phyloP scores from a whole-genome alignment of 2,797 vertebrate species.

The Brotula barbata region DNA sequence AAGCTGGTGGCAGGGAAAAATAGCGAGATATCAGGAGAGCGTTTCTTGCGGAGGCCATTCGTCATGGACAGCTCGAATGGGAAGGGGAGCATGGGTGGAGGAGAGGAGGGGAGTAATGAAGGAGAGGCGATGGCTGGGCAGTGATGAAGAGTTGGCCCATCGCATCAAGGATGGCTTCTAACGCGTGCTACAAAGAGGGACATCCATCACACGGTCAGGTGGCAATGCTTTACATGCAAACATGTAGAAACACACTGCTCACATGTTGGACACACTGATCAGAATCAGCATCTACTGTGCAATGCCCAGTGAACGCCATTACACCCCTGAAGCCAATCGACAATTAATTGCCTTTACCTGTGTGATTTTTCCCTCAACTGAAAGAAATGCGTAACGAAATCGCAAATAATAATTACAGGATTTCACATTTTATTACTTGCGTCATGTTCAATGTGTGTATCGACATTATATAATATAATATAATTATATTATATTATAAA shows the following conservation, averaged over 20 bases:
- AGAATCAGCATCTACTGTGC: slow-evolving; percentile 7
- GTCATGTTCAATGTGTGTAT: too few relatives aligned
- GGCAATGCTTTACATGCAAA: slow-evolving; percentile 47
- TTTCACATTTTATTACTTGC: neutral
- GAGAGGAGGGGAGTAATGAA: slow-evolving; percentile 20
- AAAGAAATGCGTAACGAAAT: too few relatives aligned
- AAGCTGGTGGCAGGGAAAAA: slow-evolving; percentile 54
- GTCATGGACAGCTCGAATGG: slow-evolving; percentile 62
- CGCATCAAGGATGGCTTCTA: slow-evolving; percentile 79
- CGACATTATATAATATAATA: too few relatives aligned
- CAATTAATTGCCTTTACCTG: too few relatives aligned
- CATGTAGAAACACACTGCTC: slow-evolving; percentile 48
- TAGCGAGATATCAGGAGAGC: slow-evolving; percentile 49
- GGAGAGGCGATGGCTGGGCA: slow-evolving; percentile 30
- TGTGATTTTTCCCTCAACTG: too few relatives aligned
- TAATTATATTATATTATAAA: too few relatives aligned
- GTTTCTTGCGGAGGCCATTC: slow-evolving; percentile 64
- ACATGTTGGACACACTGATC: slow-evolving; percentile 43
- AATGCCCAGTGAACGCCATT: slow-evolving; percentile 33
- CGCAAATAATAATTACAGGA: too few relatives aligned
- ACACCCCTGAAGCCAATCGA: slow-evolving; percentile 8
- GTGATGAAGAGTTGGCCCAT: slow-evolving; percentile 75
- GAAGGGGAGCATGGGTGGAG: slow-evolving; percentile 46
- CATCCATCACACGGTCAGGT: slow-evolving; percentile 70
- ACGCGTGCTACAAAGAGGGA: slow-evolving; percentile 74